phyloP scores from a whole-genome alignment of 2,797 vertebrate genomes.

The Iguana delicatissima region DNA sequence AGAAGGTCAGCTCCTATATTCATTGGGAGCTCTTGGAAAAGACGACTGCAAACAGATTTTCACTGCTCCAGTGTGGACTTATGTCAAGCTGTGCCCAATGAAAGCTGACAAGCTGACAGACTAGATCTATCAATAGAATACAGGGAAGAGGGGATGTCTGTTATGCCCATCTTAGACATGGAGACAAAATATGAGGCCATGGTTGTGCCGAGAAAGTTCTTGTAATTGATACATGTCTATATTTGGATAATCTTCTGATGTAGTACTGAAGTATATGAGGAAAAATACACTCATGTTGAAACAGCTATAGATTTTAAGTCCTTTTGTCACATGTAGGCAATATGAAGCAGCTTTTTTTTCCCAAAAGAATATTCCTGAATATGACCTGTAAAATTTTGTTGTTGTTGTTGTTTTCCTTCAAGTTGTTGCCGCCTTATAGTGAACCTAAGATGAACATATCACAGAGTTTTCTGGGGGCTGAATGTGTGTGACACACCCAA shows the following conservation, averaged over 20 bases:
- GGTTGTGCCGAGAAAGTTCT: constrained; percentile 60
- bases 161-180: constrained; percentile 58
- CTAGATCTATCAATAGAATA: constrained; percentile 71
- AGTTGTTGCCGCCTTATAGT: too few relatives aligned
- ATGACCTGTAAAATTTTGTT: not conserved
- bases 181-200: constrained; percentile 55
- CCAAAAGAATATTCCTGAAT: not conserved
- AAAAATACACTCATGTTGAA: not conserved
- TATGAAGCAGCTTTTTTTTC: constrained; percentile 3
- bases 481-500: too few relatives aligned
- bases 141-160: constrained; percentile 35
- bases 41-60: constrained; percentile 83
- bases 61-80: constrained; percentile 73
- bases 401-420: too few relatives aligned
- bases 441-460: too few relatives aligned
- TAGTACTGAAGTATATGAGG: constrained; percentile 23
- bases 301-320: constrained; percentile 11
- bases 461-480: too few relatives aligned
- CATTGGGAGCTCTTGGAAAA: constrained; percentile 73
- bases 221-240: constrained; percentile 60
- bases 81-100: constrained; percentile 78
- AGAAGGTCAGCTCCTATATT: constrained; percentile 70
- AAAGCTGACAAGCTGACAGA: constrained; percentile 82
- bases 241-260: constrained; percentile 71
- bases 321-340: not conserved